Evolutionary conservation across 2,888 invertebrate species (phyloP).

Genomic region (Gastracanthus pulcherrimus): DNA sequence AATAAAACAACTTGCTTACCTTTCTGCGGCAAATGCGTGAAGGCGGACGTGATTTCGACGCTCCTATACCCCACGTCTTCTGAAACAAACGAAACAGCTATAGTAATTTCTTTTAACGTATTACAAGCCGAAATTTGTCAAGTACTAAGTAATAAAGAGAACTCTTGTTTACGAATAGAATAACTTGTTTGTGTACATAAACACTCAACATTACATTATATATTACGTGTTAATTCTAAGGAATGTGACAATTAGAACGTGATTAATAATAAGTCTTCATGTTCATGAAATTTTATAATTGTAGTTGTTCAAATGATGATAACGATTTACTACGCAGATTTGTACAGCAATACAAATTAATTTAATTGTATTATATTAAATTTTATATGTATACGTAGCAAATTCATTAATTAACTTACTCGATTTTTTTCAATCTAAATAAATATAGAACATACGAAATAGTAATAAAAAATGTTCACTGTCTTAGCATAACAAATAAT

Average conservation of each 20-base stretch:
- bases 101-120: slow-evolving; percentile 39
- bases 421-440: neutral
- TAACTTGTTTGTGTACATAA: neutral
- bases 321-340: too few species aligned
- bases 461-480: neutral
- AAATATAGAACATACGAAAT: neutral
- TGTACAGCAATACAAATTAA: too few species aligned
- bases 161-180: neutral
- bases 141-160: too few species aligned
- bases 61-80: slow-evolving; percentile 79
- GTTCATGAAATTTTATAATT: neutral
- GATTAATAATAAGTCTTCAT: neutral
- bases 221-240: neutral
- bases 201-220: neutral
- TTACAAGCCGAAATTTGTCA: too few species aligned
- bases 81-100: slow-evolving; percentile 71
- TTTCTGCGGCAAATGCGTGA: slow-evolving; percentile 77
- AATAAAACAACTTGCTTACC: slow-evolving; percentile 66
- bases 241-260: neutral
- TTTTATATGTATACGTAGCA: neutral
- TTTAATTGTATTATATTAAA: too few species aligned
- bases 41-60: slow-evolving; percentile 78
- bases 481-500: neutral
- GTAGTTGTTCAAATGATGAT: neutral
- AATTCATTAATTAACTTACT: too few species aligned